These are phyloP conservation scores for Drosophila nr. perissopoda DNA, from an alignment of 2,888 invertebrate species.

Conservation along the genomic window DNA sequence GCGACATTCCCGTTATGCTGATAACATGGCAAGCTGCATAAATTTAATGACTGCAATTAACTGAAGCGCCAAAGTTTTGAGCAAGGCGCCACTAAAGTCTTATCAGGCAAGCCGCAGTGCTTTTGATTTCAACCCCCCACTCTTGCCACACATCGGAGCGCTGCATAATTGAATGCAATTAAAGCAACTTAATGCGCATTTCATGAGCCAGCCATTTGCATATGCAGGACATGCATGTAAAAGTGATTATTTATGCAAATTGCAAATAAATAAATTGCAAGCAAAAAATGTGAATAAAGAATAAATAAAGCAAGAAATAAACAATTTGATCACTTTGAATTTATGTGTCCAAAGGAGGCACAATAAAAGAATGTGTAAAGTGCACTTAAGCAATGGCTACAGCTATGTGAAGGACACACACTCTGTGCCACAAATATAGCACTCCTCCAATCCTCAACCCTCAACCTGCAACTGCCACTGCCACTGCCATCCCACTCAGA, in stretches of 20 bases:
- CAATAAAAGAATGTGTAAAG: constrained; percentile 76
- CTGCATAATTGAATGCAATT: constrained; percentile 82
- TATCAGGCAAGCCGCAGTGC: constrained; percentile 63
- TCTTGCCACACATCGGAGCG: constrained; percentile 30
- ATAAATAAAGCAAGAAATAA: constrained; percentile 26
- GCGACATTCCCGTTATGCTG: constrained; percentile 56
- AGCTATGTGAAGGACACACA: constrained; percentile 43
- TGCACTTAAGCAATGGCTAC: constrained; percentile 71
- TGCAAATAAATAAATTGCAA: constrained; percentile 74
- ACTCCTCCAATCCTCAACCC: background rate
- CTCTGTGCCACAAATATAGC: constrained; percentile 34
- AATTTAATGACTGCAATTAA: constrained; percentile 80
- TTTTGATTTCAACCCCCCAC: background rate
- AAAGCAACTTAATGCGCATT: constrained; percentile 79
- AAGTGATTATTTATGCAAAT: constrained; percentile 82
- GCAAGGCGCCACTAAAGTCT: constrained; percentile 59
- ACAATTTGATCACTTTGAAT: constrained; percentile 78
- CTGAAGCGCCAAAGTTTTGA: constrained; percentile 71
- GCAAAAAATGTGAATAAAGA: constrained; percentile 29
- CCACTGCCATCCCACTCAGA: background rate
- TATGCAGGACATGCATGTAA: constrained; percentile 64
- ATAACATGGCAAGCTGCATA: constrained; percentile 63
- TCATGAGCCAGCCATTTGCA: constrained; percentile 72
- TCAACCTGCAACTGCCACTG: background rate
- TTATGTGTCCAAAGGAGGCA: constrained; percentile 69